phyloP scores from a whole-genome alignment of 2,113 vertebrate species.

The Alexandromys fortis region DNA sequence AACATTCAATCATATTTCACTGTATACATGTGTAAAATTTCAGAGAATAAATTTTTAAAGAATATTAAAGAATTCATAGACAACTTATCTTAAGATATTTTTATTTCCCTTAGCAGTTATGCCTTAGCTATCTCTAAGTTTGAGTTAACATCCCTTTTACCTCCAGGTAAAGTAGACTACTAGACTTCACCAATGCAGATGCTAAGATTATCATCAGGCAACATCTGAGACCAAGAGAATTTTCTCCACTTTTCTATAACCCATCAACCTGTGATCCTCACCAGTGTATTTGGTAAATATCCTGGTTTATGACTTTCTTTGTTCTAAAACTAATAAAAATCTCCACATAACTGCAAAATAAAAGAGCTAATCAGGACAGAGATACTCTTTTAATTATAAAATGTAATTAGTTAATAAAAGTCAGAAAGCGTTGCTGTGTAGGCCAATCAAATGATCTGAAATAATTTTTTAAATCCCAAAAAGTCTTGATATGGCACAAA shows the following conservation, averaged over 20 bases:
- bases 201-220: not conserved
- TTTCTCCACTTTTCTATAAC: not conserved
- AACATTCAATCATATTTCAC: not conserved
- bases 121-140: not conserved
- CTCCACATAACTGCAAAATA: not conserved
- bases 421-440: not conserved
- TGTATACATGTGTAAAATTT: not conserved
- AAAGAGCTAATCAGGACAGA: not conserved
- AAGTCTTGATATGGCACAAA: not conserved
- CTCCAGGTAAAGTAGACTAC: not conserved
- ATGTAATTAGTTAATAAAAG: not conserved
- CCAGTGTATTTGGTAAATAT: not conserved
- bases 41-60: not conserved
- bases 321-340: not conserved
- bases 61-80: not conserved
- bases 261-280: not conserved
- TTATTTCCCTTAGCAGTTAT: not conserved
- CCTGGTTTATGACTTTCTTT: not conserved
- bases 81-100: not conserved
- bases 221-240: not conserved
- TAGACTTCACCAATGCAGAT: not conserved
- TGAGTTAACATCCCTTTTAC: not conserved
- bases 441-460: not conserved
- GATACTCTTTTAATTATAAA: not conserved
- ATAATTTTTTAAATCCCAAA: not conserved